phyloP scores from a whole-genome alignment of 2,797 vertebrate species.

The Lindbergichthys nudifrons region DNA sequence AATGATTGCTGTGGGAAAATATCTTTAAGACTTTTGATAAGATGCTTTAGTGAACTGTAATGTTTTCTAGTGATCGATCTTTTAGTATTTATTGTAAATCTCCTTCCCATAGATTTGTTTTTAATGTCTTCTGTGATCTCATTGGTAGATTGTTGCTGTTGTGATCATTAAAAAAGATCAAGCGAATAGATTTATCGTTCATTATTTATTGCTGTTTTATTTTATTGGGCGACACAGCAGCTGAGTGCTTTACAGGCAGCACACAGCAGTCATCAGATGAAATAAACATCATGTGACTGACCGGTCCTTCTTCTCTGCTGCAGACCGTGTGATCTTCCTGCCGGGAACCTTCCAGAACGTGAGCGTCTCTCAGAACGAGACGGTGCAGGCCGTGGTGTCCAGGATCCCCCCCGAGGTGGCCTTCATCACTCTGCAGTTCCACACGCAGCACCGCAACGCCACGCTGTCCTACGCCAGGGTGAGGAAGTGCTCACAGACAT shows the following conservation, averaged over 20 bases:
- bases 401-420: conserved; percentile 86
- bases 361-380: conserved; percentile 82
- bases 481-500: conserved; percentile 31
- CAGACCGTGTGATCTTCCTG: conserved; percentile 90
- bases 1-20: neutral
- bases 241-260: neutral
- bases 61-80: neutral
- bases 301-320: neutral
- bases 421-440: conserved; percentile 91
- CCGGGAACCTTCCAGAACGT: conserved; percentile 91
- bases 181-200: neutral
- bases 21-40: neutral
- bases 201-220: conserved; percentile 4
- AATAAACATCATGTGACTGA: neutral
- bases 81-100: neutral
- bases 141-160: no score
- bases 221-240: neutral
- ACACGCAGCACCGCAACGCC: conserved; percentile 88
- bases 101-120: no score
- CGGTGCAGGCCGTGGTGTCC: conserved; percentile 87
- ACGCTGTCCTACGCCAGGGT: conserved; percentile 91
- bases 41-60: neutral
- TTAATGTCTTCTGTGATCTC: no score
- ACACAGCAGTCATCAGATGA: neutral
- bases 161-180: no score